A percentile compares a stretch with the other conserved stretches of the same genome.
Conservation (phyloP, 2,113 vertebrate genomes). For the Zosterops borbonicus region DNA sequence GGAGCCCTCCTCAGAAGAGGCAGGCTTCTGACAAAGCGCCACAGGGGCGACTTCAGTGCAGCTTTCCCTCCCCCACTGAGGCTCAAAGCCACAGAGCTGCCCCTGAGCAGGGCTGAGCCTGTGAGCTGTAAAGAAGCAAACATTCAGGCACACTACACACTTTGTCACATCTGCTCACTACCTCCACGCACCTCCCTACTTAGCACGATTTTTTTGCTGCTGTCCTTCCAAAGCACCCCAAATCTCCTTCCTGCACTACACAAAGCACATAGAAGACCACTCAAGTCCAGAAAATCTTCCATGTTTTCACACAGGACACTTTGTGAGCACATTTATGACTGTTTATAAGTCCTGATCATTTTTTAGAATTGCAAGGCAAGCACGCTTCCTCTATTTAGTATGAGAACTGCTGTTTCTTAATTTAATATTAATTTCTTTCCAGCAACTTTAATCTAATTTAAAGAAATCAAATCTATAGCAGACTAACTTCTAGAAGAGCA, state of each 20-base stretch:
- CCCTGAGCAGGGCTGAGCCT: neutral
- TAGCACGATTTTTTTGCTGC: neutral
- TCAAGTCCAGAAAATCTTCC: neutral
- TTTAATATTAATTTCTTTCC: slow-evolving; percentile 3
- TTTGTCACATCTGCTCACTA: neutral
- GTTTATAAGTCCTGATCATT: neutral
- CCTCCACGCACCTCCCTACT: neutral
- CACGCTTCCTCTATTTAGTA: neutral
- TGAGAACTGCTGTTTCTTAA: neutral
- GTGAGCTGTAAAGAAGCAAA: neutral
- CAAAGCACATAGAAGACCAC: accelerated
- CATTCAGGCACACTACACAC: neutral
- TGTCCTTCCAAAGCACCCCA: neutral
- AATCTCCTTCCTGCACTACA: neutral
- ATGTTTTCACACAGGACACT: neutral
- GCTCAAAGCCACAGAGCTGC: accelerated
- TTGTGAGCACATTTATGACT: neutral
- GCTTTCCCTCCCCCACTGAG: neutral
- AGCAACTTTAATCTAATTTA: slow-evolving; percentile 12
- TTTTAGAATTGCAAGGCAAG: neutral
- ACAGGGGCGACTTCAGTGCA: accelerated
- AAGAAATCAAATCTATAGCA: neutral
- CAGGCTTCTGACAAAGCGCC: neutral
- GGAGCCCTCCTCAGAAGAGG: neutral
- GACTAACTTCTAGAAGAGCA: neutral